Base-by-base conservation (phyloP, 2,888 invertebrate species). In the Pheosia gnoma region DNA sequence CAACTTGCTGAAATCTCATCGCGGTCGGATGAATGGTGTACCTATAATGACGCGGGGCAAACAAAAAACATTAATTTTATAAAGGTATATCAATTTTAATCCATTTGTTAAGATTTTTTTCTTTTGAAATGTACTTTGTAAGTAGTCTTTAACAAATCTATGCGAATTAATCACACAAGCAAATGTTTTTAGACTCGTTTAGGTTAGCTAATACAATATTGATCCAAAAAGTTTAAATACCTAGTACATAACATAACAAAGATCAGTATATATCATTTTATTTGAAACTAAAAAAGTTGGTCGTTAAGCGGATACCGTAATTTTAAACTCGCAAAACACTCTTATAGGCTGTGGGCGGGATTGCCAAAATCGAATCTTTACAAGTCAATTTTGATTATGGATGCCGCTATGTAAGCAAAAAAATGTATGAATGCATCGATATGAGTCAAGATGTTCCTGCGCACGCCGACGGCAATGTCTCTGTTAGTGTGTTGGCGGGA, bases 401-500 rank as follows among this genome's bases (percentile, higher is more conserved):
- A 74, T 71, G 63, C 71, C 74, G 68, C 75, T 74, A 78, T 73
- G 68, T 68, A 68, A 68, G 71, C 67, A 81, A 78, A 77, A 80
- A 78, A 72, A 72, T 25, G 25, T 74, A 70, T 77, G 67, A 72
- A 77, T 77, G 72, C 62, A 67, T 58, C 61, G 61, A 63, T 77
- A 82, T 82, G 80, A 81, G 62, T 72, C 75, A 70, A 65, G 72
- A 72, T 70, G 72, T 79, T 77, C 74, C 64, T 74, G 67, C 67
- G 78, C 81, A 61, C 66, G 83, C 81, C 71, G 67, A 59, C 76
- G 81, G 81, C 85, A 82, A 80, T 80, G 79, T 70, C 76, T 74
- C 59, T 61, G 65, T 81, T 73, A 72, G 78, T 83, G 93, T 91
- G 93, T 92, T 93, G 93, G 91, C 90, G 93, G 86, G 84, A 84